phyloP scores from a whole-genome alignment of 37 sponge, comb jelly and placozoan genomes.

The Halisarca cf. caerulea region DNA sequence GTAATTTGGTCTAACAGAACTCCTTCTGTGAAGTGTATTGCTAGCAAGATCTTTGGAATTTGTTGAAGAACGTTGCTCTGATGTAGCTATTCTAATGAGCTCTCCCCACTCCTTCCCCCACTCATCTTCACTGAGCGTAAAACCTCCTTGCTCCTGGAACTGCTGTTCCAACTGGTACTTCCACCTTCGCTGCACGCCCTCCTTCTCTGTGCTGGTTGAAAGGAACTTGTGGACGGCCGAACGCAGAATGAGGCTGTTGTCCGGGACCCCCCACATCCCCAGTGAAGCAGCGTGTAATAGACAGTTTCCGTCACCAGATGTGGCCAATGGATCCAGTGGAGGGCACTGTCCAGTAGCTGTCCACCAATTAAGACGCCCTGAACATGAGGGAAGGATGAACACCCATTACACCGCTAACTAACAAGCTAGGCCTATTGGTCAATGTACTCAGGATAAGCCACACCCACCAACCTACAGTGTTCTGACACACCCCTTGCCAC shows the following conservation, averaged over 20 bases:
- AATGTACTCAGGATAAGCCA: no score
- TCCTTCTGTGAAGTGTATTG: conserved; percentile 24
- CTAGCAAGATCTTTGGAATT: background rate
- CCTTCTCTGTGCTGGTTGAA: conserved; percentile 28
- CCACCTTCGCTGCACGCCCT: conserved; percentile 77
- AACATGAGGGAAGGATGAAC: background rate
- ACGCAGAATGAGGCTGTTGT: conserved; percentile 79
- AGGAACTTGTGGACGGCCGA: conserved; percentile 74
- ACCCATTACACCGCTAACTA: no score
- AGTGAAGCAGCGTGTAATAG: conserved; percentile 94
- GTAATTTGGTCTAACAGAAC: conserved; percentile 56
- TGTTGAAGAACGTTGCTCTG: conserved; percentile 38
- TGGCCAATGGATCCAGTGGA: conserved; percentile 76
- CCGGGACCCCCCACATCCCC: conserved; percentile 94
- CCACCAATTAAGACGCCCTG: conserved; percentile 86
- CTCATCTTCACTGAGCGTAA: conserved; percentile 81
- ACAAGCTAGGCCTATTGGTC: no score
- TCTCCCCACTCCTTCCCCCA: conserved; percentile 94
- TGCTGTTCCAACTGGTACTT: conserved; percentile 70
- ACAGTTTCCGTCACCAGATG: conserved; percentile 97
- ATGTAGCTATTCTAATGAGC: conserved; percentile 72
- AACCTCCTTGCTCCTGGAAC: conserved; percentile 74
- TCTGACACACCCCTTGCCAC: background rate
- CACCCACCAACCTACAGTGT: background rate
- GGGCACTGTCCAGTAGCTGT: conserved; percentile 57